Evolutionary conservation across 2,888 invertebrate species (phyloP).

Genomic region (Clitarchus hookeri): DNA sequence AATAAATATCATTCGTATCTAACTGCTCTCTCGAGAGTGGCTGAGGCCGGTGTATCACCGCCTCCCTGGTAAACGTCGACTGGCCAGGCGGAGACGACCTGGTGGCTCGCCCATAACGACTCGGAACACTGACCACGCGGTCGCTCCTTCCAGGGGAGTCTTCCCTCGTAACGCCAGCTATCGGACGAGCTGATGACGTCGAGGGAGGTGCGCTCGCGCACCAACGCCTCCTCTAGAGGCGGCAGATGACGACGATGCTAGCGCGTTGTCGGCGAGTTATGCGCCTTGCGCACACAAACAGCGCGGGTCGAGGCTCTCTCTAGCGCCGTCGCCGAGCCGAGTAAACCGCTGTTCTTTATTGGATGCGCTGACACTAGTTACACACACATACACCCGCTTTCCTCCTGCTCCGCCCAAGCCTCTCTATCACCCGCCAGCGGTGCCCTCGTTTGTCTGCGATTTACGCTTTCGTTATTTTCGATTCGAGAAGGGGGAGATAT

Average conservation of each 20-base stretch:
- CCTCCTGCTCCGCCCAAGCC: background rate
- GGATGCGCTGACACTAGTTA: background rate
- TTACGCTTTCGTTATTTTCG: slow-evolving; percentile 4
- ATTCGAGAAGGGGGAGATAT: background rate
- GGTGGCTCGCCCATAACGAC: background rate
- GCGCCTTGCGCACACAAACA: slow-evolving; percentile 3
- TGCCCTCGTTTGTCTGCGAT: background rate
- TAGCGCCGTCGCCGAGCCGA: background rate
- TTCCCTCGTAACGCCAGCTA: background rate
- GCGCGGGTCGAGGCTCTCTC: background rate
- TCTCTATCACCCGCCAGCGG: background rate
- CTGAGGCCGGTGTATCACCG: background rate
- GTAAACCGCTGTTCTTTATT: slow-evolving; percentile 8
- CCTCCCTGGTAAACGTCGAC: background rate
- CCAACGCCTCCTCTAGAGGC: background rate
- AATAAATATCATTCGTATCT: background rate
- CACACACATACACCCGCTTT: background rate
- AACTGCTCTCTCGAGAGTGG: background rate
- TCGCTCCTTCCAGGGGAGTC: no score
- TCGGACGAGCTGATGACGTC: slow-evolving; percentile 8
- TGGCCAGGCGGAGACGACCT: background rate
- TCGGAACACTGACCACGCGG: slow-evolving; percentile 7
- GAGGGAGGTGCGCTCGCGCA: background rate
- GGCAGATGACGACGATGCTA: background rate
- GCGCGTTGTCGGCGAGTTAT: background rate